phyloP scores from a whole-genome alignment of 2,888 invertebrate species.

The Helicoverpa assulta region DNA sequence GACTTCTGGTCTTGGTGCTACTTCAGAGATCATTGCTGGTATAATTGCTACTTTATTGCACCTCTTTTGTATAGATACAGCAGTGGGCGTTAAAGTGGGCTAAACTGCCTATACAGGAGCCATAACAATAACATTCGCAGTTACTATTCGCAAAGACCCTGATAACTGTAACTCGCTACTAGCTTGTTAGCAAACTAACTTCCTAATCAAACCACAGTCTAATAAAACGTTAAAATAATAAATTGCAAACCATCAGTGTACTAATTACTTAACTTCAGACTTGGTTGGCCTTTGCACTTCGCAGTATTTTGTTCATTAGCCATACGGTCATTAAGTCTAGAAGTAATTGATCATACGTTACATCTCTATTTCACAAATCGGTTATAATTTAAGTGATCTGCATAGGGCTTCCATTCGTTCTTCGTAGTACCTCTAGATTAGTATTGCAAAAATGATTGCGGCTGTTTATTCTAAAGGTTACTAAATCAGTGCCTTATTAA shows the following conservation, averaged over 20 bases:
- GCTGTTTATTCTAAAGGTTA: too few relatives aligned
- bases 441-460: neutral
- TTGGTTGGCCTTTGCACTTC: slow-evolving; percentile 47
- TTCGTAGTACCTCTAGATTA: neutral
- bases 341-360: slow-evolving; percentile 52
- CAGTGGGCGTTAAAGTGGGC: slow-evolving; percentile 45
- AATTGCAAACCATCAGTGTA: slow-evolving; percentile 19
- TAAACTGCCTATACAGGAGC: slow-evolving; percentile 39
- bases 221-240: slow-evolving; percentile 34
- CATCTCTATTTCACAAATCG: slow-evolving; percentile 51
- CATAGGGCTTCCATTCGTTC: slow-evolving; percentile 41
- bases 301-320: slow-evolving; percentile 55
- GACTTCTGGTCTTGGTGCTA: slow-evolving; percentile 25
- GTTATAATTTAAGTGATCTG: slow-evolving; percentile 28
- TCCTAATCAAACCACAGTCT: neutral
- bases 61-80: slow-evolving; percentile 26
- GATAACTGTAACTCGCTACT: slow-evolving; percentile 27
- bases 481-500: too few relatives aligned
- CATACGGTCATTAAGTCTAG: slow-evolving; percentile 37
- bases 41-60: slow-evolving; percentile 43
- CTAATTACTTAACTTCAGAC: slow-evolving; percentile 47
- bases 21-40: slow-evolving; percentile 34
- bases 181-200: slow-evolving; percentile 31
- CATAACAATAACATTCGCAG: slow-evolving; percentile 47
- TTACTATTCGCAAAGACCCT: slow-evolving; percentile 25